Percentiles rank a stretch among this genome's conserved stretches.
These are phyloP conservation scores for Sardinella longiceps DNA, from an alignment of 2,797 vertebrate species.

Conservation along the genomic window DNA sequence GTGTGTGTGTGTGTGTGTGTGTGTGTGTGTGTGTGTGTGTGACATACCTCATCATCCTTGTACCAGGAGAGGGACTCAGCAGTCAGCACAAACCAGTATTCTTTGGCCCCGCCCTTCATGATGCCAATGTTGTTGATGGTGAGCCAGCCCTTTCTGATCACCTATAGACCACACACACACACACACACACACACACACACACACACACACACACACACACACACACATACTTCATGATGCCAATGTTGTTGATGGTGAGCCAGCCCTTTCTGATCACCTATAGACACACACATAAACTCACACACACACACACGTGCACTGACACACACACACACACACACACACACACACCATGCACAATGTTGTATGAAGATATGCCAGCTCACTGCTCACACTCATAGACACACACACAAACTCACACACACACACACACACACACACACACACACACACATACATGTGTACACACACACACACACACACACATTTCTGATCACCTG, in stretches of 20 bases:
- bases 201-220: conserved; percentile 44
- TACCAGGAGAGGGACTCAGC: conserved; percentile 98
- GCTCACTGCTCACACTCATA: too few species aligned
- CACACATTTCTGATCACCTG: too few species aligned
- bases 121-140: conserved; percentile 98
- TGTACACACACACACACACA: background rate
- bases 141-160: conserved; percentile 97
- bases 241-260: too few species aligned
- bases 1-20: conserved; percentile 3
- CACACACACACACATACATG: too few species aligned
- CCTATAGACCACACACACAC: conserved; percentile 71
- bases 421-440: too few species aligned
- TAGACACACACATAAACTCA: background rate
- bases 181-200: conserved; percentile 49
- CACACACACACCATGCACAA: too few species aligned
- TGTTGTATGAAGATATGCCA: too few species aligned
- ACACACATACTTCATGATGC: background rate
- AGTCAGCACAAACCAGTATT: conserved; percentile 97
- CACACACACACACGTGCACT: too few species aligned
- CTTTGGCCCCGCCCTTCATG: conserved; percentile 98
- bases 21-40: conserved; percentile 3
- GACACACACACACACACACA: too few species aligned
- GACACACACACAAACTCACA: too few species aligned
- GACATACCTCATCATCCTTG: conserved; percentile 94
- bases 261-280: too few species aligned